Conservation (phyloP, 2,797 vertebrate genomes). For the Myotis planiceps region DNA sequence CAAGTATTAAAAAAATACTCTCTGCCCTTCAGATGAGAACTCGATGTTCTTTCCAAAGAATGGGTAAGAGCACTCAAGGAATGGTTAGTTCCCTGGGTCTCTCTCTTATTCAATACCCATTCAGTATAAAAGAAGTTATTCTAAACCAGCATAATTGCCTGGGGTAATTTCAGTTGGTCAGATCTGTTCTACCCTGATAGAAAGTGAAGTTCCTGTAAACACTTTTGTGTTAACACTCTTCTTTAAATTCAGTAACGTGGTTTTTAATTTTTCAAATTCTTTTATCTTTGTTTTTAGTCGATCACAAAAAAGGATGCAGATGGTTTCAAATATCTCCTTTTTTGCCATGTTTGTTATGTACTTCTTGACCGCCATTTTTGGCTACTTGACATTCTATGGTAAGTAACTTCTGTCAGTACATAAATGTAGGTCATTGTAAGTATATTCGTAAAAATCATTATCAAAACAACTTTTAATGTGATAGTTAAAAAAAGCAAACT, state of each 20-base stretch:
- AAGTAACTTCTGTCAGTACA: constrained; percentile 70
- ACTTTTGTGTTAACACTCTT: background rate
- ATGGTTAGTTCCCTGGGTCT: background rate
- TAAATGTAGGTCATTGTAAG: background rate
- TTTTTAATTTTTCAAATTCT: constrained; percentile 72
- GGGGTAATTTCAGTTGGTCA: background rate
- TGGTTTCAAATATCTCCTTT: constrained; percentile 95
- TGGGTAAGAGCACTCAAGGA: background rate
- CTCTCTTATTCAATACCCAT: background rate
- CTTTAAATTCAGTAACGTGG: background rate
- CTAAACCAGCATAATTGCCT: background rate
- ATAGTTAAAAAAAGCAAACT: background rate
- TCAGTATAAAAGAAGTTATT: background rate
- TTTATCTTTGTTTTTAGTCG: constrained; percentile 86
- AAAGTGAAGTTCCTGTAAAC: background rate
- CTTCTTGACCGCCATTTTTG: constrained; percentile 95
- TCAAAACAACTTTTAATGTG: background rate
- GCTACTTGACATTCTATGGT: constrained; percentile 98
- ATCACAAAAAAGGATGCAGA: constrained; percentile 96
- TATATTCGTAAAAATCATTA: background rate
- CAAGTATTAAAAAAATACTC: background rate
- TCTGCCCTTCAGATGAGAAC: background rate
- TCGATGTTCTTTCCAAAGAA: constrained; percentile 22
- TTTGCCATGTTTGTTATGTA: constrained; percentile 97
- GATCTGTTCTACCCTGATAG: background rate